phyloP scores from a whole-genome alignment of 2,797 vertebrate species.

The Sebastes umbrosus region DNA sequence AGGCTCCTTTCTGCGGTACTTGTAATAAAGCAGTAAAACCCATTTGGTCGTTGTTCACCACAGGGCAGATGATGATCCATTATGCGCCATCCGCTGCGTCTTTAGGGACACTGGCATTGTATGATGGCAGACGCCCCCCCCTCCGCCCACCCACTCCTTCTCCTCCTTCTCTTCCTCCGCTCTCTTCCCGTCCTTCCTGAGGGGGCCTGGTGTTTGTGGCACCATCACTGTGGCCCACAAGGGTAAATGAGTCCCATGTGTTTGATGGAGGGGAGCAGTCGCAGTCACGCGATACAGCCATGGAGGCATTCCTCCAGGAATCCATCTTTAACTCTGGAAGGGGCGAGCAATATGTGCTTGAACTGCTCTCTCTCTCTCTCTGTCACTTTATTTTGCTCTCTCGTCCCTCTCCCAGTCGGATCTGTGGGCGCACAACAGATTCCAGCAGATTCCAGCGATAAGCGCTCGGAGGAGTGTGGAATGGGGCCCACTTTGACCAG shows the following conservation, averaged over 20 bases:
- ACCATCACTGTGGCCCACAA: conserved; percentile 77
- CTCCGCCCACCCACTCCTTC: conserved; percentile 37
- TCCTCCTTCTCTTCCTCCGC: conserved; percentile 41
- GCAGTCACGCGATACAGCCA: conserved; percentile 79
- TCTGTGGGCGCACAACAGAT: conserved; percentile 63
- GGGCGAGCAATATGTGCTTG: conserved; percentile 49
- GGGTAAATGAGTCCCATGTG: conserved; percentile 85
- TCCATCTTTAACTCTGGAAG: conserved; percentile 74
- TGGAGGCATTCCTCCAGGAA: conserved; percentile 79
- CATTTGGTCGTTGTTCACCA: conserved; percentile 55
- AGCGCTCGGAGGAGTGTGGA: conserved; percentile 51
- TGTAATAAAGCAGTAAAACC: conserved; percentile 56
- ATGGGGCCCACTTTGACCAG: conserved; percentile 57
- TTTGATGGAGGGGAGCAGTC: conserved; percentile 76
- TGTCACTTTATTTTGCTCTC: conserved; percentile 49
- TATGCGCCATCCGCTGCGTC: conserved; percentile 39
- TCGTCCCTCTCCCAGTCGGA: conserved; percentile 37
- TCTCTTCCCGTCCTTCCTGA: conserved; percentile 51
- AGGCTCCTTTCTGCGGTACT: conserved; percentile 43
- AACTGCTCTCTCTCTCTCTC: conserved; percentile 29
- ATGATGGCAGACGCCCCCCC: conserved; percentile 33
- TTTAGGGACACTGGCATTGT: conserved; percentile 58
- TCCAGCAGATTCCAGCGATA: conserved; percentile 73
- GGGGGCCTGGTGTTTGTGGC: conserved; percentile 79
- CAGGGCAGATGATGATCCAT: conserved; percentile 61